Base-by-base conservation (phyloP, 2,797 vertebrate species). In the Halcyon smyrnensis region DNA sequence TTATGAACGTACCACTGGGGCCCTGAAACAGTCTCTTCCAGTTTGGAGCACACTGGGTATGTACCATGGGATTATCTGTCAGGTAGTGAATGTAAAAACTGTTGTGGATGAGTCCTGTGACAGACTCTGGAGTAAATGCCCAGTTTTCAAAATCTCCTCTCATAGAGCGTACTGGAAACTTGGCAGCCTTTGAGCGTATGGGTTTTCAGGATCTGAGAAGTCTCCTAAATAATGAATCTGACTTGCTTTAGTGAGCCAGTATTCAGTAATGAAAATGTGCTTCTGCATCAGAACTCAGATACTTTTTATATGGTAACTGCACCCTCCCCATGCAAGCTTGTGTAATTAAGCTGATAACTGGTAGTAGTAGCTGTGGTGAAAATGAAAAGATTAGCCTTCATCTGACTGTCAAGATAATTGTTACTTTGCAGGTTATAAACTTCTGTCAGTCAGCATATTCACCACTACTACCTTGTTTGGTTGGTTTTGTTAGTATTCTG, bases 1-100 rank as follows among this genome's bases (percentile, higher is more conserved):
- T 70, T 83, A 30, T 1, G 5, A 73, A n/a, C 0, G 0, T 77
- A n/a, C 16, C 46, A 10, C 59, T 43, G 30, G 4, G 50, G 13
- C n/a, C 15, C 41, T 92, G 65, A 75, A 71, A 36, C 16, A 60
- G 1, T 32, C 39, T 63, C 16, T 63, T 64, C 21, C 30, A 19
- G 1, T 68, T 43, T 81, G 45, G 51, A 78, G 21, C 32, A 12
- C 16, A 6, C 16, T 34, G 3, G n/a, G 3, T 81, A n/a, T 46
- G 43, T 84, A 27, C 43, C 13, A 2, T 75, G n/a, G 87, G 39
- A 82, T 82, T 60, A 19, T 63, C 28, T 57, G 21, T 84, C 32
- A 68, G 71, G 24, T 54, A 2, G 9, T 32, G 57, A 71, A 56
- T 2, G 1, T 84, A n/a, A 63, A 85, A 84, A 36, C n/a, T 64